A percentile compares a stretch with the other conserved stretches of the same genome.
Conservation (phyloP, 53 echinoderm and acorn worm species). For the Holothuria scabra region DNA sequence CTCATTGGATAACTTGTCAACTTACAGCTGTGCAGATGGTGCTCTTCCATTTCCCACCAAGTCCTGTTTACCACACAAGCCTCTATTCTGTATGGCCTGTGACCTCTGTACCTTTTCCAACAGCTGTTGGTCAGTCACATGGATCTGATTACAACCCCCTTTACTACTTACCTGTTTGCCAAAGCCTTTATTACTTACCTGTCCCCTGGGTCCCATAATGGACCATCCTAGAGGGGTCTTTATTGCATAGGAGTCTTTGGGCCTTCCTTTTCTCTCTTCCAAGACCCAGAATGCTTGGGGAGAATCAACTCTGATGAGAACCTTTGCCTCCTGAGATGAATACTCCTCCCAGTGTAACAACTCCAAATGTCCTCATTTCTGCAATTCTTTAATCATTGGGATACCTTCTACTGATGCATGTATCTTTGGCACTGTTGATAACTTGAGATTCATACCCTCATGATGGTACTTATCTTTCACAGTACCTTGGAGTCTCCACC, state of each 20-base stretch:
- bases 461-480: conserved; percentile 53
- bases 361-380: conserved; percentile 58
- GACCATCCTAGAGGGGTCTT: conserved; percentile 67
- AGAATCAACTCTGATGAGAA: conserved; percentile 52
- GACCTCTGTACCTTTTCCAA: conserved; percentile 61
- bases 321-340: not conserved
- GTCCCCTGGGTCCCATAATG: conserved; percentile 60
- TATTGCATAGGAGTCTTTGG: conserved; percentile 55
- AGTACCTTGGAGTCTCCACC: conserved; percentile 39
- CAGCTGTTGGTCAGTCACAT: conserved; percentile 57
- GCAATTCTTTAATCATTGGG: conserved; percentile 52
- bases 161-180: too few species aligned
- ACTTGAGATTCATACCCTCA: conserved; percentile 36
- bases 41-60: conserved; percentile 44
- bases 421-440: conserved; percentile 55
- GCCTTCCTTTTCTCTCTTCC: conserved; percentile 53
- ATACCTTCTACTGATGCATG: conserved; percentile 50
- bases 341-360: conserved; percentile 48
- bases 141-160: conserved; percentile 40
- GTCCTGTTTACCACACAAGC: conserved; percentile 47
- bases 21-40: too few species aligned
- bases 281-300: conserved; percentile 63
- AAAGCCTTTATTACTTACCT: too few species aligned
- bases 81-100: conserved; percentile 58
- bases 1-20: too few species aligned